Conservation (phyloP, 2,888 invertebrate species). For the Orchesellides sinensis region DNA sequence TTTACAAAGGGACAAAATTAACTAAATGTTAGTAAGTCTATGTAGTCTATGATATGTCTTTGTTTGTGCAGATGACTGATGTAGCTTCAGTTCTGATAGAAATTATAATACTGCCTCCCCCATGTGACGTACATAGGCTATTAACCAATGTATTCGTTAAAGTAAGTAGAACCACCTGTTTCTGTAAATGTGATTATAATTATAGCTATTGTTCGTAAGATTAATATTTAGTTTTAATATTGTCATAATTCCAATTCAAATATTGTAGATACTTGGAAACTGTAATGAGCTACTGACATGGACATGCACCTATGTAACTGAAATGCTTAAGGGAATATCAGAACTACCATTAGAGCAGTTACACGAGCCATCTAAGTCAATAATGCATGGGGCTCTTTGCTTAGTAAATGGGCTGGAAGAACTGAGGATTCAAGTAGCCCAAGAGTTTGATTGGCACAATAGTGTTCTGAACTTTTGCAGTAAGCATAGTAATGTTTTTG, state of each 20-base stretch:
- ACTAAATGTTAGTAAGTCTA: neutral
- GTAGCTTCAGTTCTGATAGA: slow-evolving; percentile 47
- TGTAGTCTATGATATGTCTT: neutral
- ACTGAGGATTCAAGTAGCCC: slow-evolving; percentile 55
- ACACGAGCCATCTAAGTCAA: slow-evolving; percentile 34
- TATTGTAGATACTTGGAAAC: slow-evolving; percentile 41
- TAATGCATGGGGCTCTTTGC: slow-evolving; percentile 48
- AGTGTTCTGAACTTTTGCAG: slow-evolving; percentile 37
- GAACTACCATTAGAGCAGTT: slow-evolving; percentile 34
- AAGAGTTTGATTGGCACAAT: slow-evolving; percentile 57
- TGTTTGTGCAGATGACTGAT: slow-evolving; percentile 40
- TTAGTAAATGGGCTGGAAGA: slow-evolving; percentile 51
- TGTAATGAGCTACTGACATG: slow-evolving; percentile 58
- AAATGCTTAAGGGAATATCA: slow-evolving; percentile 49
- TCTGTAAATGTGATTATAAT: neutral
- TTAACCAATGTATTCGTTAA: slow-evolving; percentile 50
- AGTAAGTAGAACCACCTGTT: slow-evolving; percentile 36
- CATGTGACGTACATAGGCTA: slow-evolving; percentile 39
- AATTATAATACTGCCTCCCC: slow-evolving; percentile 45
- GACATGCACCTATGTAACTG: slow-evolving; percentile 57
- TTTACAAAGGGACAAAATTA: no score
- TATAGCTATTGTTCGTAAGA: neutral
- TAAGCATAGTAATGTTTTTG: slow-evolving; percentile 18
- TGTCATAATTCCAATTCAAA: neutral
- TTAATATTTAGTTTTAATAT: neutral